phyloP scores from a whole-genome alignment of 2,113 vertebrate genomes.

The Electrona antarctica region DNA sequence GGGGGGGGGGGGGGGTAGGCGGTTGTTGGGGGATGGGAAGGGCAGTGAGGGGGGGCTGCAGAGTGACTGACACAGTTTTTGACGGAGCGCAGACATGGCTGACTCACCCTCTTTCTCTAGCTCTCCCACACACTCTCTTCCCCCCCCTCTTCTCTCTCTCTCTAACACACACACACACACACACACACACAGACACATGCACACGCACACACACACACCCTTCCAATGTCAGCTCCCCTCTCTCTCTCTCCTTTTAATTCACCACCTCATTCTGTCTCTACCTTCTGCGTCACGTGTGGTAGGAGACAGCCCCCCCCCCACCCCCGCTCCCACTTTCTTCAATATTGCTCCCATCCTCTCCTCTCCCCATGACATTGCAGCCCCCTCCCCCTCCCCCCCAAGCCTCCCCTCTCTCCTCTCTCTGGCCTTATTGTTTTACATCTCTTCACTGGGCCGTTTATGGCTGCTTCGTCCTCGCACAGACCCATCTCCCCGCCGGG shows the following conservation, averaged over 20 bases:
- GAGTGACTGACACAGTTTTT: conserved; percentile 75
- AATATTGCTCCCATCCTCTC: background rate
- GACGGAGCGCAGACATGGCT: conserved; percentile 76
- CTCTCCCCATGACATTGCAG: background rate
- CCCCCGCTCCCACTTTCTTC: too few species aligned
- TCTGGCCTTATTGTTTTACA: conserved; percentile 76
- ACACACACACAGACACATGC: conserved; percentile 1
- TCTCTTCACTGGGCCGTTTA: conserved; percentile 76
- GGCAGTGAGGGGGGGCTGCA: conserved; percentile 30
- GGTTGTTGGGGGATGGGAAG: background rate
- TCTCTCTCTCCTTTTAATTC: conserved; percentile 42
- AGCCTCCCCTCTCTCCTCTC: conserved; percentile 42
- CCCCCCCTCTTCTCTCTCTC: background rate
- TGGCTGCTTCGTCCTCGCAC: conserved; percentile 75
- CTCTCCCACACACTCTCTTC: conserved; percentile 27
- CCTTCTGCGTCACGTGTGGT: conserved; percentile 22
- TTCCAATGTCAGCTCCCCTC: background rate
- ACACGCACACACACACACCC: conserved; percentile 7
- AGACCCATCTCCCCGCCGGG: conserved; percentile 61
- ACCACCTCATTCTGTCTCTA: conserved; percentile 31
- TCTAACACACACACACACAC: background rate
- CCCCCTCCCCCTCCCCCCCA: background rate
- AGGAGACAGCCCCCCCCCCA: conserved; percentile 40
- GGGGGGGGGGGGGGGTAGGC: conserved; percentile 35
- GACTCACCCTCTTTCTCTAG: conserved; percentile 59